Evolutionary conservation across 1,140 invertebrate genomes (phyloP).

Genomic region (Steinernema feltiae): DNA sequence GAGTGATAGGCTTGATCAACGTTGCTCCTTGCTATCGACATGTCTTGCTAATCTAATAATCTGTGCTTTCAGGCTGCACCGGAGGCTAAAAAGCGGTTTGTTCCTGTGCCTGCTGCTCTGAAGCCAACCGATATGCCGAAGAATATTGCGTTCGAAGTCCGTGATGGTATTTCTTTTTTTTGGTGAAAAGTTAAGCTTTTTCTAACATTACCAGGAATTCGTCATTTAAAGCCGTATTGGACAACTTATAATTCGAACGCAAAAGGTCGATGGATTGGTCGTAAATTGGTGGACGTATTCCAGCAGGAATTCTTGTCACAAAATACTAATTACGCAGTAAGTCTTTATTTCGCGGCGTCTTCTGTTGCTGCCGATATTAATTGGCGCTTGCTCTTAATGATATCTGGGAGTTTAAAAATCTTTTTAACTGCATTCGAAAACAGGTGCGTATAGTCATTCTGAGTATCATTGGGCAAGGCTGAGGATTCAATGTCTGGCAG

Average conservation of each 20-base stretch:
- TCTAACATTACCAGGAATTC: slow-evolving; percentile 76
- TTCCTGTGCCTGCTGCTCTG: not conserved
- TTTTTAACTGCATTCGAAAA: no score
- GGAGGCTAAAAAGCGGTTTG: not conserved
- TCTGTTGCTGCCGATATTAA: no score
- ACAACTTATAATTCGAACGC: slow-evolving; percentile 93
- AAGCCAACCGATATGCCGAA: slow-evolving; percentile 17
- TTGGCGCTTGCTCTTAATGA: no score
- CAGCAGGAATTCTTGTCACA: slow-evolving; percentile 72
- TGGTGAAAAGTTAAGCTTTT: slow-evolving; percentile 17
- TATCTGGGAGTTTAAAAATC: no score
- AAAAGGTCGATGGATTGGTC: slow-evolving; percentile 92
- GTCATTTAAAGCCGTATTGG: slow-evolving; percentile 97
- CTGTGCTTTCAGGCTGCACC: not conserved
- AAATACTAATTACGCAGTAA: slow-evolving; percentile 46
- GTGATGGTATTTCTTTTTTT: no score
- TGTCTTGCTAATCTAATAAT: not conserved
- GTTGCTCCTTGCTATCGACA: no score
- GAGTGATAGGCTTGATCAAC: no score
- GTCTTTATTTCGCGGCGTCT: slow-evolving; percentile 16
- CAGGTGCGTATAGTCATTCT: no score
- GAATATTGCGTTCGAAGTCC: slow-evolving; percentile 29
- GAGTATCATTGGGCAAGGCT: no score
- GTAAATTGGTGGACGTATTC: slow-evolving; percentile 87
- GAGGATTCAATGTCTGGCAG: no score